These are phyloP conservation scores for Leptinotarsa defecta DNA, from an alignment of 1,140 invertebrate species.

Conservation along the genomic window DNA sequence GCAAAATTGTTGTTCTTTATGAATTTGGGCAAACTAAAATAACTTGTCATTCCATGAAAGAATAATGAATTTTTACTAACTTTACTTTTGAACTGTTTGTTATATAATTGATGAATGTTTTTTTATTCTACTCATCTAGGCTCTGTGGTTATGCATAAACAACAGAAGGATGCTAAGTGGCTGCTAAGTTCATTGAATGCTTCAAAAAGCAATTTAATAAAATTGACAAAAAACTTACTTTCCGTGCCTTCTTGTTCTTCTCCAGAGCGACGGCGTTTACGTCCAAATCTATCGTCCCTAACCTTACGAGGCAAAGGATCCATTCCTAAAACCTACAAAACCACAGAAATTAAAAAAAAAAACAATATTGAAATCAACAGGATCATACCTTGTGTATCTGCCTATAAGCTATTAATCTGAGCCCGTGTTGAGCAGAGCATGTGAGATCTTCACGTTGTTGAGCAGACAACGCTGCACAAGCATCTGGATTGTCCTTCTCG, in stretches of 20 bases:
- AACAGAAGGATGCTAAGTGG: too few relatives aligned
- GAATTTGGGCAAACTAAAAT: too few relatives aligned
- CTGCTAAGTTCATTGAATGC: too few relatives aligned
- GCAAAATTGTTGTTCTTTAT: too few relatives aligned
- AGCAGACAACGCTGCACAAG: conserved; percentile 76
- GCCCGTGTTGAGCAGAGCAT: conserved; percentile 89
- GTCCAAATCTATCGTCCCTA: conserved; percentile 54
- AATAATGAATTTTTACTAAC: too few relatives aligned
- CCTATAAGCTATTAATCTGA: conserved; percentile 91
- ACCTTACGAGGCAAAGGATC: conserved; percentile 61
- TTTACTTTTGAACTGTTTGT: too few relatives aligned
- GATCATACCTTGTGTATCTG: conserved; percentile 87
- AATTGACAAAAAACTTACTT: conserved; percentile 29
- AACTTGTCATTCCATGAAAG: too few relatives aligned
- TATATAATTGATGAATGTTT: too few relatives aligned
- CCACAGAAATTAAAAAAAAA: not conserved
- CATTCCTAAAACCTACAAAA: conserved; percentile 68
- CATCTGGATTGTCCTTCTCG: conserved; percentile 95
- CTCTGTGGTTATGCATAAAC: too few relatives aligned
- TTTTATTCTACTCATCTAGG: too few relatives aligned
- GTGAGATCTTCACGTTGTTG: conserved; percentile 97
- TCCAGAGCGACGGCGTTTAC: conserved; percentile 60
- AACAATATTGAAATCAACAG: not conserved
- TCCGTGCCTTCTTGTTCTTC: conserved; percentile 58
- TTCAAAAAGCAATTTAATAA: too few relatives aligned